Conservation (phyloP, 2,888 invertebrate genomes). For the Clostera curtula region DNA sequence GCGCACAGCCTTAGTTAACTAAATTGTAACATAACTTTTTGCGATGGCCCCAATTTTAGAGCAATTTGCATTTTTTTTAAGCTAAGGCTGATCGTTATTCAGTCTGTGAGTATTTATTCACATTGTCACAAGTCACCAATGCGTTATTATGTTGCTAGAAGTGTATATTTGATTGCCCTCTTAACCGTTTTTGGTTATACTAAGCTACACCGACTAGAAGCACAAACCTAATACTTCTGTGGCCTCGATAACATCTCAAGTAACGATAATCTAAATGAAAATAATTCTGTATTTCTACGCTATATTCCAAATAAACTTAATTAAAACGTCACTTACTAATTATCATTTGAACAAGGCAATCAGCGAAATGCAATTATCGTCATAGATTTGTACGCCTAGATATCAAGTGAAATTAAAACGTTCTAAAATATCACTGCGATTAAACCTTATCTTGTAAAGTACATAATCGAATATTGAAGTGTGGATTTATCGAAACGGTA, state of each 20-base stretch:
- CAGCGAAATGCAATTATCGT: conserved; percentile 33
- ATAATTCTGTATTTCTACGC: conserved; percentile 21
- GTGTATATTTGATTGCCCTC: no score
- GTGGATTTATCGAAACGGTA: conserved; percentile 22
- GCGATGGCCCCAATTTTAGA: conserved; percentile 23
- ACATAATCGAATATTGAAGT: conserved; percentile 15
- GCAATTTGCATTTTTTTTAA: no score
- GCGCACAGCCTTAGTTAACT: conserved; percentile 33
- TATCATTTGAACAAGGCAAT: conserved; percentile 30
- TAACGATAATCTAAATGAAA: no score
- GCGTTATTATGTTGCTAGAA: no score
- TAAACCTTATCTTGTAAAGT: conserved; percentile 20
- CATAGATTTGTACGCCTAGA: conserved; percentile 20
- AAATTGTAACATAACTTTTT: conserved; percentile 35
- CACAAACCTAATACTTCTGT: no score
- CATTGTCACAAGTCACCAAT: no score
- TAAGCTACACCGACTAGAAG: no score
- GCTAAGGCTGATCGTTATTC: no score
- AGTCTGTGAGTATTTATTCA: no score
- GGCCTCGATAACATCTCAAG: no score
- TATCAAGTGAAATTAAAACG: conserved; percentile 22
- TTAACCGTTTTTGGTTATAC: no score
- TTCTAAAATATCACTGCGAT: conserved; percentile 16
- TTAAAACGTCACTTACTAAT: conserved; percentile 34
- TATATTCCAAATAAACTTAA: conserved; percentile 22